These are phyloP conservation scores for Drosophila eugracilis DNA, from an alignment of 1,140 invertebrate species.

Conservation along the genomic window DNA sequence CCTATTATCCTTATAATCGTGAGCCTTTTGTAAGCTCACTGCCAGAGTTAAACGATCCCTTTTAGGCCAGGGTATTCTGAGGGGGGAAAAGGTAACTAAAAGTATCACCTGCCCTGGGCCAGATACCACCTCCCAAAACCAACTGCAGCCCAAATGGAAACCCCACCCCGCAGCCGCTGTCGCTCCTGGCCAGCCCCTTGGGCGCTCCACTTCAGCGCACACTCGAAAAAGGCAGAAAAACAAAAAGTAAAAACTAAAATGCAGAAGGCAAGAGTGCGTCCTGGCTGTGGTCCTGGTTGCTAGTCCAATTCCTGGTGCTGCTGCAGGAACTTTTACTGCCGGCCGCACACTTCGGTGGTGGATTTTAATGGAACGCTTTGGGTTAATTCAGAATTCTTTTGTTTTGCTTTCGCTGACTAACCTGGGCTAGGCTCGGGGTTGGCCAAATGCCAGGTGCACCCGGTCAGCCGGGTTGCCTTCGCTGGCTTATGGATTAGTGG, in stretches of 20 bases:
- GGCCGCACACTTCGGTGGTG: conserved; percentile 40
- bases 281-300: conserved; percentile 43
- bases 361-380: conserved; percentile 77
- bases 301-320: conserved; percentile 12
- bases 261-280: conserved; percentile 47
- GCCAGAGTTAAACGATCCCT: conserved; percentile 28
- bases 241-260: conserved; percentile 3
- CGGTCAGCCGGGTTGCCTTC: conserved; percentile 44
- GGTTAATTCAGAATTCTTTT: conserved; percentile 79
- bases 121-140: conserved; percentile 18
- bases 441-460: conserved; percentile 69
- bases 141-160: conserved; percentile 1
- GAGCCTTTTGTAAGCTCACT: conserved; percentile 32
- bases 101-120: conserved; percentile 69
- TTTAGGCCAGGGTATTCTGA: conserved; percentile 19
- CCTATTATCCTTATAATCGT: neutral
- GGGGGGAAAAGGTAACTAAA: conserved; percentile 45
- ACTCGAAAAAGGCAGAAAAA: conserved; percentile 37
- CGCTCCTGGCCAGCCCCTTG: conserved; percentile 11
- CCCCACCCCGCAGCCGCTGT: conserved; percentile 4
- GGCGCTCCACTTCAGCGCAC: conserved; percentile 77
- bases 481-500: conserved; percentile 68
- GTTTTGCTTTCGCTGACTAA: conserved; percentile 64
- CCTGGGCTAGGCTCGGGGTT: conserved; percentile 64
- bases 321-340: conserved; percentile 19